Evolutionary conservation across 2,888 invertebrate genomes (phyloP).

Genomic region (Neocrepidodera transversa): DNA sequence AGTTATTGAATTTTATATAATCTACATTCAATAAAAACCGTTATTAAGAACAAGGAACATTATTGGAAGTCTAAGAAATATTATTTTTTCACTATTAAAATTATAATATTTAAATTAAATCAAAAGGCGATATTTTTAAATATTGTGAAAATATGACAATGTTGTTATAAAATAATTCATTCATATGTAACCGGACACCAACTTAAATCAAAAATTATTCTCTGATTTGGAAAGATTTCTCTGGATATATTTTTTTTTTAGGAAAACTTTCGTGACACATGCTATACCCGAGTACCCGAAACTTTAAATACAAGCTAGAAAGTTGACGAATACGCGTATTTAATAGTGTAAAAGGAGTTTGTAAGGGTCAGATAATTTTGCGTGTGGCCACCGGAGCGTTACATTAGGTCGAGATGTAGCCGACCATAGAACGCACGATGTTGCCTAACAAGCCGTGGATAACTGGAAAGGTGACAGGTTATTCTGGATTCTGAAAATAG

Average conservation of each 20-base stretch:
- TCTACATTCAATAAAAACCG: too few species aligned
- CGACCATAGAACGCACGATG: constrained; percentile 49
- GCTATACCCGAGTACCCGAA: background rate
- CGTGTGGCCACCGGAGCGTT: constrained; percentile 47
- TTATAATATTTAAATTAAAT: too few species aligned
- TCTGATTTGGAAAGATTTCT: constrained; percentile 2
- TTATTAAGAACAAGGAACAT: too few species aligned
- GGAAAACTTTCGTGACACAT: constrained; percentile 15
- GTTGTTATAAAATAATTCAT: too few species aligned
- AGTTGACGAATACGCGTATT: constrained; percentile 2
- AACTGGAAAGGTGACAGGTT: constrained; percentile 22
- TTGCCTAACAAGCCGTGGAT: constrained; percentile 49
- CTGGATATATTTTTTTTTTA: background rate
- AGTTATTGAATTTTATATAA: too few species aligned
- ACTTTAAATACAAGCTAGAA: constrained; percentile 2
- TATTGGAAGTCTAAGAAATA: too few species aligned
- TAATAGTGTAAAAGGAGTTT: constrained; percentile 10
- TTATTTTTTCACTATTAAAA: too few species aligned
- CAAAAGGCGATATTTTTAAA: too few species aligned
- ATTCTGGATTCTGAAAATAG: constrained; percentile 14
- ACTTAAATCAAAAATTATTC: too few species aligned
- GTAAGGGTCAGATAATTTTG: constrained; percentile 44
- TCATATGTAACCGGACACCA: too few species aligned
- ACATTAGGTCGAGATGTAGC: constrained; percentile 40
- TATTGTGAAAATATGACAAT: too few species aligned